These are phyloP conservation scores for Dermochelys coriacea DNA, from an alignment of 2,797 vertebrate species.

Conservation along the genomic window DNA sequence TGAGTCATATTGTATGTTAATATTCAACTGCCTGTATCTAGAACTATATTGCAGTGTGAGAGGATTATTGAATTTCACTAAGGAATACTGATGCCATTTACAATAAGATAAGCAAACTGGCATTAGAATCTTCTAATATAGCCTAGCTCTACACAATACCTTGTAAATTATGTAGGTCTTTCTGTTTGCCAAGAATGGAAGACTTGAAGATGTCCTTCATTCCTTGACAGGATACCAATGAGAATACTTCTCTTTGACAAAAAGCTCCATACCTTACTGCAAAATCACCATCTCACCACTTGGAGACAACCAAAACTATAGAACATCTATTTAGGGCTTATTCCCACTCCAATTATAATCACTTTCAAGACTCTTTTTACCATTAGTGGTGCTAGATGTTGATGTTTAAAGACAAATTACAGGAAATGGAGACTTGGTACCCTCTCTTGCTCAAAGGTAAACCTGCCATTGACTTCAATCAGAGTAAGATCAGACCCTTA, in stretches of 20 bases:
- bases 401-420: background rate
- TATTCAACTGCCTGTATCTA: constrained; percentile 13
- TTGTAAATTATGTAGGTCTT: background rate
- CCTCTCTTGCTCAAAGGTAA: background rate
- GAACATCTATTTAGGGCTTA: background rate
- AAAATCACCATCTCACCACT: background rate
- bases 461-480: background rate
- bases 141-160: constrained; percentile 7
- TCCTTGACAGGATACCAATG: background rate
- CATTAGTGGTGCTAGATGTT: background rate
- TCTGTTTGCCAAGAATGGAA: background rate
- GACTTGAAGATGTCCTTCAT: background rate
- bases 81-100: background rate
- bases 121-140: constrained; percentile 35
- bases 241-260: background rate
- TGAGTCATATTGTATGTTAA: background rate
- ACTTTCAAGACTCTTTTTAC: background rate
- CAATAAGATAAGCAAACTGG: background rate
- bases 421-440: background rate
- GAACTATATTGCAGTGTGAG: background rate
- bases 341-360: background rate
- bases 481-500: background rate
- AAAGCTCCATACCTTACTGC: background rate
- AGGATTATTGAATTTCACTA: background rate
- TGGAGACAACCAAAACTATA: background rate